These are phyloP conservation scores for Sinosuthora webbiana DNA, from an alignment of 2,113 vertebrate genomes.

Conservation along the genomic window DNA sequence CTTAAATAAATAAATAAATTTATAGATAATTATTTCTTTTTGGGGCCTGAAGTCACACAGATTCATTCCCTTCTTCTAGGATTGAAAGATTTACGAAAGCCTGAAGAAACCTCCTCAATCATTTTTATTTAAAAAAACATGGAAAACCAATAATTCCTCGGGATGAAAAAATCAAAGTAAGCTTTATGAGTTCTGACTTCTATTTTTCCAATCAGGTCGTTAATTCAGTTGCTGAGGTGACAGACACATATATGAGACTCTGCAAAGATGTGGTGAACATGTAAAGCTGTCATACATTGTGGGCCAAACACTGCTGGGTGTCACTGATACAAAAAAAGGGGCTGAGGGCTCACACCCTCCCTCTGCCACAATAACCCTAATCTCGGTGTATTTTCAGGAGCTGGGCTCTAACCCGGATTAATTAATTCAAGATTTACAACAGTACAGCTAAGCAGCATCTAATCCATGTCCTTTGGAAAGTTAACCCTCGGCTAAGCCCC, in stretches of 20 bases:
- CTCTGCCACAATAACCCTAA: neutral
- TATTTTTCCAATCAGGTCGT: neutral
- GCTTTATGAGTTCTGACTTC: neutral
- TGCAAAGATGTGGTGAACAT: neutral
- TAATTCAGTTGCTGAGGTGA: conserved; percentile 13
- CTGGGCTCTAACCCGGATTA: neutral
- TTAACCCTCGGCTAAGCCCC: neutral
- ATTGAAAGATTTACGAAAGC: neutral
- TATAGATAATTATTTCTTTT: neutral
- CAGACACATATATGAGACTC: neutral
- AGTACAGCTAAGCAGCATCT: neutral
- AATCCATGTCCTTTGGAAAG: neutral
- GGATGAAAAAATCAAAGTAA: conserved; percentile 22
- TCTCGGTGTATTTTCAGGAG: neutral
- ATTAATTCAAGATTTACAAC: neutral
- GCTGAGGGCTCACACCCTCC: neutral
- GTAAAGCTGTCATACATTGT: accelerated
- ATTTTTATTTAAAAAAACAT: conserved; percentile 30
- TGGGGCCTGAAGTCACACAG: neutral
- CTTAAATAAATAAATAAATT: neutral
- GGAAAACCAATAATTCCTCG: conserved; percentile 18
- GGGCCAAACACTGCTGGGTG: neutral
- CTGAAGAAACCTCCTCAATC: conserved; percentile 12
- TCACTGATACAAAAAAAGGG: neutral
- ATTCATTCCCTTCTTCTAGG: neutral